These are phyloP conservation scores for Drosophila parthenogenetica DNA, from an alignment of 2,888 invertebrate species.

Conservation along the genomic window DNA sequence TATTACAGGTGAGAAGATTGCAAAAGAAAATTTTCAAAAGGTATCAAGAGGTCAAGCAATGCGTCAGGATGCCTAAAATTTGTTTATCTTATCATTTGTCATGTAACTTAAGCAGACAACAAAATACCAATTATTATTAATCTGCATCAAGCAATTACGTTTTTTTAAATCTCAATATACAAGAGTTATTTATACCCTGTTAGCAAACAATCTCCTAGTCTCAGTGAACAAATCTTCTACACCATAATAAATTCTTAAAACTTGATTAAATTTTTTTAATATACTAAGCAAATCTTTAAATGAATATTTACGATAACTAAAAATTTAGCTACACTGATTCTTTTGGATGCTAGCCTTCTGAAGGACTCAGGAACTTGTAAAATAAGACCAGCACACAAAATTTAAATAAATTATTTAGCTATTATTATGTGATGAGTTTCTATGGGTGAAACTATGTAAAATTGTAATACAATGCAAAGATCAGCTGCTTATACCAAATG, in stretches of 20 bases:
- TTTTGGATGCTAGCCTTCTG: too few species aligned
- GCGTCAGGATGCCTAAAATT: constrained; percentile 3
- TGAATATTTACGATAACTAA: too few species aligned
- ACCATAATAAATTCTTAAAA: not conserved
- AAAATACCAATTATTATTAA: not conserved
- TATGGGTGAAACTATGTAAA: too few species aligned
- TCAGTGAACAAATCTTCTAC: not conserved
- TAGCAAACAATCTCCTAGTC: too few species aligned
- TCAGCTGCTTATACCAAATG: too few species aligned
- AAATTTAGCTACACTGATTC: too few species aligned
- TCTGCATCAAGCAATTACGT: not conserved
- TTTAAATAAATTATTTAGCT: not conserved
- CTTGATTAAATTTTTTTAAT: not conserved
- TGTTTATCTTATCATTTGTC: not conserved
- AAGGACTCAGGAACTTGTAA: not conserved
- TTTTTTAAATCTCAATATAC: not conserved
- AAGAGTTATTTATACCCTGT: too few species aligned
- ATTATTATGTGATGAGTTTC: not conserved
- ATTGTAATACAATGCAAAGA: too few species aligned
- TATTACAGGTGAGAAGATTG: constrained; percentile 61
- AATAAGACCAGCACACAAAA: too few species aligned
- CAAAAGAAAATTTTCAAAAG: constrained; percentile 57
- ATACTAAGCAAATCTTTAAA: too few species aligned
- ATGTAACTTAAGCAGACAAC: not conserved
- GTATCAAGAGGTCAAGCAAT: constrained; percentile 37